Conservation (phyloP, 2,888 invertebrate species). For the Orchesellides sinensis region DNA sequence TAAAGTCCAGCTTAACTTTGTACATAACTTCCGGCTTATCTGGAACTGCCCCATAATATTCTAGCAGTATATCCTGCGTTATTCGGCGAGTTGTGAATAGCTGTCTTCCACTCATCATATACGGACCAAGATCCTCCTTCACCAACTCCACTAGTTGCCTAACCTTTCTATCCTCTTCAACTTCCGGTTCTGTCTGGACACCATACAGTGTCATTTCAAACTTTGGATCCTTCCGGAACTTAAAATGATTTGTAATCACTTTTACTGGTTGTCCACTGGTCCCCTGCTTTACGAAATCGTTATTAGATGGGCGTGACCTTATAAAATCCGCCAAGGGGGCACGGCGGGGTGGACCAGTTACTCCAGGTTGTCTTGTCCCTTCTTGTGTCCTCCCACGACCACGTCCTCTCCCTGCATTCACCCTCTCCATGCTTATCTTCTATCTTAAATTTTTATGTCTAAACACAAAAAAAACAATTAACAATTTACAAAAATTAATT, state of each 20-base stretch:
- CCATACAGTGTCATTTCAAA: constrained; percentile 20
- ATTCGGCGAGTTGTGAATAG: constrained; percentile 31
- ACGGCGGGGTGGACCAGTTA: too few relatives aligned
- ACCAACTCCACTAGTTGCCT: not conserved
- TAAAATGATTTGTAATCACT: constrained; percentile 45
- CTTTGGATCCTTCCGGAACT: not conserved
- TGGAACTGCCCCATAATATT: not conserved
- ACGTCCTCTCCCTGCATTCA: too few relatives aligned
- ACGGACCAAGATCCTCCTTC: constrained; percentile 9
- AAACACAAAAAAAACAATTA: too few relatives aligned
- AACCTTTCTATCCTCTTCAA: constrained; percentile 4
- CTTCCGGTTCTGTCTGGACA: constrained; percentile 38
- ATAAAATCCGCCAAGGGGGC: constrained; percentile 33
- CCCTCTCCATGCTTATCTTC: too few relatives aligned
- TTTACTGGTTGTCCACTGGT: not conserved
- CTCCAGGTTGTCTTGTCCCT: too few relatives aligned
- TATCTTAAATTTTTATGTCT: too few relatives aligned
- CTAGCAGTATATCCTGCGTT: not conserved
- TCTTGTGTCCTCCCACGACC: too few relatives aligned
- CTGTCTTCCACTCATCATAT: constrained; percentile 26
- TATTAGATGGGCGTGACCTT: not conserved
- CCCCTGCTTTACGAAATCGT: constrained; percentile 28
- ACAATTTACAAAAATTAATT: too few relatives aligned
- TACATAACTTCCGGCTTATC: not conserved
- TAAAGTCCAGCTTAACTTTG: not conserved